These are phyloP conservation scores for Rhagonycha fulva DNA, from an alignment of 2,888 invertebrate species.

Conservation along the genomic window DNA sequence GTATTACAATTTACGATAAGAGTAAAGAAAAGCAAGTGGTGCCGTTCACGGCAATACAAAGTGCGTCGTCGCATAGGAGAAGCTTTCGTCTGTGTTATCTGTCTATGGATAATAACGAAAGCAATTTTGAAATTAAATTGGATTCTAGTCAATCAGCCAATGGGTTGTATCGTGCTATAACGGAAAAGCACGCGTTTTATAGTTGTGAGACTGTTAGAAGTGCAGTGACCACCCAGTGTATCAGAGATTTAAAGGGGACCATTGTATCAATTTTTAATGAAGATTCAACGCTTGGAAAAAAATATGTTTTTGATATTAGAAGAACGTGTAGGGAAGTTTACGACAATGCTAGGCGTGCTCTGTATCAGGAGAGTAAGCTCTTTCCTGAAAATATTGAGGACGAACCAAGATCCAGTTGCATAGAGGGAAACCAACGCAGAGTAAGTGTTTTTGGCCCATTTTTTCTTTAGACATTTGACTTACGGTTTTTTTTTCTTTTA, in stretches of 20 bases:
- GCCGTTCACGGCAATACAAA: constrained; percentile 80
- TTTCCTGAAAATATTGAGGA: constrained; percentile 24
- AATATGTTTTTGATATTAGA: constrained; percentile 89
- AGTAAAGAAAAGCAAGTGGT: constrained; percentile 74
- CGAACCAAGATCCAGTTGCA: constrained; percentile 46
- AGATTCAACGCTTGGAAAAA: constrained; percentile 82
- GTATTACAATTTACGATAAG: constrained; percentile 73
- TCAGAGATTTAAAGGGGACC: constrained; percentile 87
- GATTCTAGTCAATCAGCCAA: constrained; percentile 81
- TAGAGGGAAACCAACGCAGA: constrained; percentile 47
- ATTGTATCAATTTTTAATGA: constrained; percentile 91
- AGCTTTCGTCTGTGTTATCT: constrained; percentile 78
- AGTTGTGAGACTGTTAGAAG: constrained; percentile 89
- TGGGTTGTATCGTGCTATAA: constrained; percentile 82
- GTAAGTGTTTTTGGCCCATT: constrained; percentile 41
- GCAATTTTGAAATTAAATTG: constrained; percentile 77
- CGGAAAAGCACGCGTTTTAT: constrained; percentile 91
- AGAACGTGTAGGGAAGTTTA: constrained; percentile 88
- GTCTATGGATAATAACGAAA: constrained; percentile 68
- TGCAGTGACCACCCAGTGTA: constrained; percentile 87
- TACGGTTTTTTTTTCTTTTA: constrained; percentile 16
- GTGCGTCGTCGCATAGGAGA: constrained; percentile 75
- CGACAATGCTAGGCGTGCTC: constrained; percentile 80
- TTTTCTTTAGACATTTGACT: not conserved
- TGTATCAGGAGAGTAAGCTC: constrained; percentile 56